These are phyloP conservation scores for Dryobota labecula DNA, from an alignment of 2,888 invertebrate species.

Conservation along the genomic window DNA sequence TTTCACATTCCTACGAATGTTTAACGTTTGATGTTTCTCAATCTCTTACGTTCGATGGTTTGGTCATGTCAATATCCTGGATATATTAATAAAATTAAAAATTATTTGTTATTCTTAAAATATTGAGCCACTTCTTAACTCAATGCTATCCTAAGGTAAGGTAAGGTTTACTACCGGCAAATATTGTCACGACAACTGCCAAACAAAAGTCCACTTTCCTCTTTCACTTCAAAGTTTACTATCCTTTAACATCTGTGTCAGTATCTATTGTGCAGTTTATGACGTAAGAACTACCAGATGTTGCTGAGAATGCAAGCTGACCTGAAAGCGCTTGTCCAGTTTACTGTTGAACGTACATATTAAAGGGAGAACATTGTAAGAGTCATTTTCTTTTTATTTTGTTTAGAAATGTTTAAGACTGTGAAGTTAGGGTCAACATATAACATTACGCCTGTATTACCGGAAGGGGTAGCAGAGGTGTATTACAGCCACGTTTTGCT, in stretches of 20 bases:
- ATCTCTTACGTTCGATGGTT: neutral
- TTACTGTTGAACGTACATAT: slow-evolving; percentile 33
- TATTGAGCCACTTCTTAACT: neutral
- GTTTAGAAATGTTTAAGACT: neutral
- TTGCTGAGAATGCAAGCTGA: slow-evolving; percentile 34
- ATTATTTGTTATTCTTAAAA: neutral
- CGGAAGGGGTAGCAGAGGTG: neutral
- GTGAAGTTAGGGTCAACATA: neutral
- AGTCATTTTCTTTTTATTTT: slow-evolving; percentile 1
- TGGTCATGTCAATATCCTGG: neutral
- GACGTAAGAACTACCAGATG: slow-evolving; percentile 43
- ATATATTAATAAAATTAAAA: neutral
- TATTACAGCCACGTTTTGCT: neutral
- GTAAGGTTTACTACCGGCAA: slow-evolving; percentile 25
- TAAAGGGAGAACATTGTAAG: slow-evolving; percentile 9
- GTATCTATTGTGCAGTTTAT: slow-evolving; percentile 37
- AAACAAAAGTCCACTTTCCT: slow-evolving; percentile 7
- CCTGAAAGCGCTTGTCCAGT: slow-evolving; percentile 24
- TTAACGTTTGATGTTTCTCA: neutral
- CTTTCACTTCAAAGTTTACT: slow-evolving; percentile 12
- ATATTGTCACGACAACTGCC: neutral
- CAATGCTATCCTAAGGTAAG: slow-evolving; percentile 32
- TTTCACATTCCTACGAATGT: neutral
- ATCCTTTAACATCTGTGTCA: slow-evolving; percentile 16
- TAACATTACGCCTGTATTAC: neutral